These are phyloP conservation scores for Hetaerina americana DNA, from an alignment of 1,140 invertebrate genomes.

Conservation along the genomic window DNA sequence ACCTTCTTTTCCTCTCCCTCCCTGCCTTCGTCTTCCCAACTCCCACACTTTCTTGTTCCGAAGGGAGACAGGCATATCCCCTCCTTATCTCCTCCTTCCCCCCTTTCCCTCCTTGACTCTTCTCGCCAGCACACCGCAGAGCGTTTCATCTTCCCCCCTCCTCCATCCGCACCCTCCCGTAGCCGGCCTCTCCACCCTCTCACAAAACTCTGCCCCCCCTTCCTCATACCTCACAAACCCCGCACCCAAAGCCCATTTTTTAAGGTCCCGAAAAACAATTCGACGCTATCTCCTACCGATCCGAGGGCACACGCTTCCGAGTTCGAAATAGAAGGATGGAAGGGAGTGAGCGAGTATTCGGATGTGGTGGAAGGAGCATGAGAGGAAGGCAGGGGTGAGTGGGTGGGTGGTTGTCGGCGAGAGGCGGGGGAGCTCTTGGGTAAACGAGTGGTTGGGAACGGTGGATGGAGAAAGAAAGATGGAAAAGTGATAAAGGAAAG, in stretches of 20 bases:
- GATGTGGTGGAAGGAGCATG: background rate
- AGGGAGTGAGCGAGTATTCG: background rate
- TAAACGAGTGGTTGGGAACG: too few relatives aligned
- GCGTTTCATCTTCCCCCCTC: background rate
- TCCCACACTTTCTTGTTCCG: background rate
- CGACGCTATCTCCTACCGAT: background rate
- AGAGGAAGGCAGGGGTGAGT: background rate
- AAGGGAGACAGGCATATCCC: too few relatives aligned
- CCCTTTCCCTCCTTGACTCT: background rate
- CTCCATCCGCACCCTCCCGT: too few relatives aligned
- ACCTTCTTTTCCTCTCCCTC: too few relatives aligned
- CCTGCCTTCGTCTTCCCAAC: background rate
- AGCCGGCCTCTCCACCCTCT: background rate
- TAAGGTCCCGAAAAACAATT: background rate
- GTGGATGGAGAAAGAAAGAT: too few relatives aligned
- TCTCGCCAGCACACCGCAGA: background rate
- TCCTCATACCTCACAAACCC: background rate
- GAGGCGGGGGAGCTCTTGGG: too few relatives aligned
- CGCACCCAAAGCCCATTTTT: background rate
- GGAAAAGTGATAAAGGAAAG: too few relatives aligned
- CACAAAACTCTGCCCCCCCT: too few relatives aligned
- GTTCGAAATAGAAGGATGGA: background rate
- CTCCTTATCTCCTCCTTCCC: too few relatives aligned
- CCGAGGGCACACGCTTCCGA: background rate
- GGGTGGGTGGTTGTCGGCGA: too few relatives aligned